Conservation (phyloP, 2,797 vertebrate species). For the Staurois parvus region DNA sequence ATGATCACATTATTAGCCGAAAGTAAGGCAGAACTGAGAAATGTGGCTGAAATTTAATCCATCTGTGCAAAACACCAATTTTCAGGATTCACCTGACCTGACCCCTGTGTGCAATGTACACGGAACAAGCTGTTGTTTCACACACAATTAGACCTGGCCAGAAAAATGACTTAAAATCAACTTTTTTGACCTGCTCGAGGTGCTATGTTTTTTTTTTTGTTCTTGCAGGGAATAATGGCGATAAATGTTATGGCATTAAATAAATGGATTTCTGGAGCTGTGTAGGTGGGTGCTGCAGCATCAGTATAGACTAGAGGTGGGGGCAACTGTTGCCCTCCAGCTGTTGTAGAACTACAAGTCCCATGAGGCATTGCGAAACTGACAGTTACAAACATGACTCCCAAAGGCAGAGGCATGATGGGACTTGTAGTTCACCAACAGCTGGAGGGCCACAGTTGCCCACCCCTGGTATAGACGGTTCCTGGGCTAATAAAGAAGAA, state of each 20-base stretch:
- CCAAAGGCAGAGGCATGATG: too few relatives aligned
- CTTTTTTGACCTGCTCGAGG: not conserved
- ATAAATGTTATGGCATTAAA: constrained; percentile 16
- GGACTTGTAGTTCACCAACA: too few relatives aligned
- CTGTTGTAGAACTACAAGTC: too few relatives aligned
- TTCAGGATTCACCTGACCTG: constrained; percentile 23
- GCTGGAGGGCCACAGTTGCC: too few relatives aligned
- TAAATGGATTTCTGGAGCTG: constrained; percentile 10
- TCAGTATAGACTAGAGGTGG: too few relatives aligned
- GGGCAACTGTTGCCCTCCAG: too few relatives aligned
- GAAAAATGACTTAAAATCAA: not conserved
- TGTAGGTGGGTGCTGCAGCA: constrained; percentile 19
- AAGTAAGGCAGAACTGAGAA: not conserved
- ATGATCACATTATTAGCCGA: constrained; percentile 17
- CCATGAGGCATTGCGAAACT: too few relatives aligned
- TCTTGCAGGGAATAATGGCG: not conserved
- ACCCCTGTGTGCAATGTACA: constrained; percentile 15
- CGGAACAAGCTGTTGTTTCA: constrained; percentile 5
- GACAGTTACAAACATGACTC: too few relatives aligned
- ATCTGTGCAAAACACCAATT: constrained; percentile 31
- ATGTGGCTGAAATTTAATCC: constrained; percentile 45
- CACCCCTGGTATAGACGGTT: too few relatives aligned
- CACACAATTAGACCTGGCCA: constrained; percentile 17
- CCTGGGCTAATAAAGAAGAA: not conserved
- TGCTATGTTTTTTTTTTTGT: not conserved